These are phyloP conservation scores for Dynastes grantii DNA, from an alignment of 2,888 invertebrate species.

Conservation along the genomic window DNA sequence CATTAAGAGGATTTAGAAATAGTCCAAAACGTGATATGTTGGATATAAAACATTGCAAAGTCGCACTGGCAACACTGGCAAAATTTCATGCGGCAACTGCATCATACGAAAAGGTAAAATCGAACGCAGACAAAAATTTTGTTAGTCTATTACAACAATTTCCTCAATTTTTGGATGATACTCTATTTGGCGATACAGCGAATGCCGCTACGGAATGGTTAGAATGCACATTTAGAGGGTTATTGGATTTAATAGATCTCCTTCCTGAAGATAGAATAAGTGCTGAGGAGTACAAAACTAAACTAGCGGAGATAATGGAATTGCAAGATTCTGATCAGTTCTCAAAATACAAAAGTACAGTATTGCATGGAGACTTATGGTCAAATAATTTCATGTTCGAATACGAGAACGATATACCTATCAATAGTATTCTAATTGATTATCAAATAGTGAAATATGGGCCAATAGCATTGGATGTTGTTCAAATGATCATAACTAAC, in stretches of 20 bases:
- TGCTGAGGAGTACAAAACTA: slow-evolving; percentile 55
- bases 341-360: slow-evolving; percentile 54
- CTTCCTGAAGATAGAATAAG: slow-evolving; percentile 56
- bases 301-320: slow-evolving; percentile 50
- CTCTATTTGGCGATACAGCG: slow-evolving; percentile 55
- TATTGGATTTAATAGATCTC: slow-evolving; percentile 59
- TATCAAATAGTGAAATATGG: slow-evolving; percentile 63
- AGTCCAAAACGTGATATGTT: slow-evolving; percentile 65
- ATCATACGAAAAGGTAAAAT: slow-evolving; percentile 70
- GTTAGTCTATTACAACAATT: slow-evolving; percentile 58
- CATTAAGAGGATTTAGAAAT: slow-evolving; percentile 55
- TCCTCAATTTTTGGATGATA: slow-evolving; percentile 58
- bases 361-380: slow-evolving; percentile 65
- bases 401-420: slow-evolving; percentile 56
- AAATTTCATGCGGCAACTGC: slow-evolving; percentile 73
- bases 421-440: slow-evolving; percentile 61
- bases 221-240: slow-evolving; percentile 56
- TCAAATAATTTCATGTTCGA: slow-evolving; percentile 63
- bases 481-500: slow-evolving; percentile 62
- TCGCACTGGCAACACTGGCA: slow-evolving; percentile 71
- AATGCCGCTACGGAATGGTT: slow-evolving; percentile 56
- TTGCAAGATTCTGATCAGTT: slow-evolving; percentile 27
- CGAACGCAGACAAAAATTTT: slow-evolving; percentile 53
- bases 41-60: slow-evolving; percentile 71
- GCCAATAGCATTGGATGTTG: slow-evolving; percentile 61